Evolutionary conservation across 1,140 invertebrate genomes (phyloP).

Genomic region (Popillia japonica): DNA sequence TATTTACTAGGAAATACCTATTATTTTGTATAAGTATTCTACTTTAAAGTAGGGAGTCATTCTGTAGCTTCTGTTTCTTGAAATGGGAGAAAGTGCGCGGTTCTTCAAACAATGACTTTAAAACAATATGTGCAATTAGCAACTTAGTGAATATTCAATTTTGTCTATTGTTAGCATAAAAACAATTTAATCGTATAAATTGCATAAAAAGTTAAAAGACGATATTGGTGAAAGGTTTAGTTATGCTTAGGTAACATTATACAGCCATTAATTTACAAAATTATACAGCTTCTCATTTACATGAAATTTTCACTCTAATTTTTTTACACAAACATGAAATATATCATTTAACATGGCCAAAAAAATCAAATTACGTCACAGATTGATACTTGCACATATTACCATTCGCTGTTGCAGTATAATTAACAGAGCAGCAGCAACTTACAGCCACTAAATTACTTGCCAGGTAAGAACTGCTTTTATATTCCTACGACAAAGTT

Average conservation of each 20-base stretch:
- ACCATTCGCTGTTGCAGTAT: no score
- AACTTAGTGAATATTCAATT: conserved; percentile 12
- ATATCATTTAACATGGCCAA: no score
- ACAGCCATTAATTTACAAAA: background rate
- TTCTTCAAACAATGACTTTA: background rate
- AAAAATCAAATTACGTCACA: no score
- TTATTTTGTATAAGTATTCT: background rate
- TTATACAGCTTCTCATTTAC: background rate
- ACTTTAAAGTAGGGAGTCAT: background rate
- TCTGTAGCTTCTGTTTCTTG: background rate
- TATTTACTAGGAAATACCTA: background rate
- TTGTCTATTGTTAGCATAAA: conserved; percentile 1
- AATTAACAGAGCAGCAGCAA: no score
- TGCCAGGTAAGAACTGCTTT: no score
- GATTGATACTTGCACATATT: no score
- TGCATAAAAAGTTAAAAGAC: no score
- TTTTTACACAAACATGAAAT: no score
- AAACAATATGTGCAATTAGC: conserved; percentile 11
- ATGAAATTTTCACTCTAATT: background rate
- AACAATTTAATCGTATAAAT: background rate
- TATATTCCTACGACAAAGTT: no score
- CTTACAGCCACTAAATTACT: no score
- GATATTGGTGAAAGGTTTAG: background rate
- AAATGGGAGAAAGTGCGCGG: background rate
- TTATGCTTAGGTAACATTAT: background rate